Percentiles rank a stretch among this genome's conserved stretches.
Evolutionary conservation across 2,888 invertebrate species (phyloP).

Genomic region (Scaptomyza flava): DNA sequence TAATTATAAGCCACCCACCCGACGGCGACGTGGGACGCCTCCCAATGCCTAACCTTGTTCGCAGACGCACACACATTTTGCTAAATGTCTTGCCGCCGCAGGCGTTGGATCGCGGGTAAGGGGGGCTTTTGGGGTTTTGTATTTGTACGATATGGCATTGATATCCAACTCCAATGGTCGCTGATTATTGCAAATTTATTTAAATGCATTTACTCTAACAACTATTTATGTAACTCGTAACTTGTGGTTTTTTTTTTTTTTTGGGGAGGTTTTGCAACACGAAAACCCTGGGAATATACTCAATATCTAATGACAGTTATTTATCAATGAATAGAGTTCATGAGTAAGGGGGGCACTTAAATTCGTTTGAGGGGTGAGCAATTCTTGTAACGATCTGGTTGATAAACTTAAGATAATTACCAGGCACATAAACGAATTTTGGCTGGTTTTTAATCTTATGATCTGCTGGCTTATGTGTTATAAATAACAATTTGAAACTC

Average conservation of each 20-base stretch:
- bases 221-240: conserved; percentile 31
- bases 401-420: conserved; percentile 27
- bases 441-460: conserved; percentile 8
- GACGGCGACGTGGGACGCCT: conserved; percentile 68
- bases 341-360: not conserved
- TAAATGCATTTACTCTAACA: conserved; percentile 45
- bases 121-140: not conserved
- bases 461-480: conserved; percentile 10
- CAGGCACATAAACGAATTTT: not conserved
- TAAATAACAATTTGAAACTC: conserved; percentile 25
- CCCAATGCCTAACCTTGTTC: conserved; percentile 67
- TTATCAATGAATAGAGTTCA: conserved; percentile 58
- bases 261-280: conserved; percentile 32
- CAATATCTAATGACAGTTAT: conserved; percentile 67
- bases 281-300: conserved; percentile 55
- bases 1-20: conserved; percentile 78
- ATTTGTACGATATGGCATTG: conserved; percentile 40
- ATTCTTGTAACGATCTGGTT: conserved; percentile 22
- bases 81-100: conserved; percentile 54
- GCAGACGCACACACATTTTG: conserved; percentile 59
- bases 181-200: conserved; percentile 58
- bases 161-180: conserved; percentile 22
- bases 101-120: conserved; percentile 5
- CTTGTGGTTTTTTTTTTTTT: conserved; percentile 30
- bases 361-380: conserved; percentile 14